phyloP scores from a whole-genome alignment of 2,113 vertebrate species.

The Gracilinanus agilis region DNA sequence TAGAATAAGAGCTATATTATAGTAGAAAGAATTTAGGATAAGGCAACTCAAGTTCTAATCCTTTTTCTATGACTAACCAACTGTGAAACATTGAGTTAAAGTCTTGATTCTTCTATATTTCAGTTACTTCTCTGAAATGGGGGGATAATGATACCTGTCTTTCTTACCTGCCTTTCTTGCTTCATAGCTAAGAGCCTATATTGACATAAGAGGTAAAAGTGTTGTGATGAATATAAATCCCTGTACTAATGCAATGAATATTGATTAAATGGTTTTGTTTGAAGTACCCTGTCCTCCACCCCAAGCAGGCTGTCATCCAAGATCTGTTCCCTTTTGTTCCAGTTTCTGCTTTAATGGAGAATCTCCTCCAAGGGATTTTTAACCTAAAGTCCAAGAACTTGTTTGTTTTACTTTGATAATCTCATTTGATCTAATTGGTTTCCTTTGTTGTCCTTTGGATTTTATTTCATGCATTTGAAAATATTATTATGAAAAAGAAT shows the following conservation, averaged over 20 bases:
- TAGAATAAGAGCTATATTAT: background rate
- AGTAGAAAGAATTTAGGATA: background rate
- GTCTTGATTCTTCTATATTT: background rate
- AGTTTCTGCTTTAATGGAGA: slow-evolving; percentile 54
- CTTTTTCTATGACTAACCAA: background rate
- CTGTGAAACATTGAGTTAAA: background rate
- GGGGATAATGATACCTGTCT: background rate
- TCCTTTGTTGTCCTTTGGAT: background rate
- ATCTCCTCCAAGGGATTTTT: background rate
- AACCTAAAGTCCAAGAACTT: background rate
- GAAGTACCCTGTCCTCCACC: background rate
- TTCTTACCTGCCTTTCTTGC: background rate
- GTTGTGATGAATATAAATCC: background rate
- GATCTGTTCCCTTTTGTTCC: slow-evolving; percentile 10
- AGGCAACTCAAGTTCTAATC: slow-evolving; percentile 15
- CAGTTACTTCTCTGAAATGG: background rate
- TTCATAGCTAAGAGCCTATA: background rate
- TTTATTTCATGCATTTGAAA: background rate
- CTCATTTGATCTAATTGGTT: background rate
- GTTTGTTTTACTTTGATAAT: background rate
- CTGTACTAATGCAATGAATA: slow-evolving; percentile 32
- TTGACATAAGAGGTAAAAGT: background rate
- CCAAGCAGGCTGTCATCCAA: background rate
- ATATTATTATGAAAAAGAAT: background rate
- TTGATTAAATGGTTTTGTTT: slow-evolving; percentile 26